Conservation (phyloP, 2,113 vertebrate species). For the Salvelinus sp. region DNA sequence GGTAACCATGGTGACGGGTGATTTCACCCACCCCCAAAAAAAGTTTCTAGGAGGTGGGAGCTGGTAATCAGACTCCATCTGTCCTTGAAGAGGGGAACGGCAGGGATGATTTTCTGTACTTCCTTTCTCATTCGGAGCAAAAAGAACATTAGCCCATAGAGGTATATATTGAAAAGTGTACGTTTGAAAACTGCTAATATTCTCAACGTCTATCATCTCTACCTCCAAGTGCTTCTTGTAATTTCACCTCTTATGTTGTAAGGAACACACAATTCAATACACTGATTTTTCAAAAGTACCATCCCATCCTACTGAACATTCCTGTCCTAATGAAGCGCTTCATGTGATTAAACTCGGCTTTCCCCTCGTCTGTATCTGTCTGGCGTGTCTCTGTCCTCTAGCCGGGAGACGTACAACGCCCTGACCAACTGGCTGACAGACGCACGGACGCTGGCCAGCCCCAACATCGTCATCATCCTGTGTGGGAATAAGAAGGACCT, state of each 20-base stretch:
- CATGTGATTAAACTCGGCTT: background rate
- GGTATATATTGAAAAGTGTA: too few species aligned
- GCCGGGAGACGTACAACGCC: conserved; percentile 89
- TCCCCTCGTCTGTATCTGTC: background rate
- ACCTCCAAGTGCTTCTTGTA: too few species aligned
- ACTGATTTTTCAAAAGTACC: too few species aligned
- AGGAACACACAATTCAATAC: too few species aligned
- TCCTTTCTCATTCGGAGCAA: background rate
- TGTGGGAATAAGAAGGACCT: conserved; percentile 94
- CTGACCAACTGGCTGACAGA: conserved; percentile 91
- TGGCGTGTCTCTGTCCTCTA: conserved; percentile 36
- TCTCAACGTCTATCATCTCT: too few species aligned
- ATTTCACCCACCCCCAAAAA: conserved; percentile 17
- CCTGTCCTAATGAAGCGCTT: too few species aligned
- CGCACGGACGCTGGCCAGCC: conserved; percentile 87
- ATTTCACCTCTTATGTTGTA: too few species aligned
- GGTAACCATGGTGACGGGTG: conserved; percentile 31
- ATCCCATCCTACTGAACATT: too few species aligned
- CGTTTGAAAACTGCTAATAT: too few species aligned
- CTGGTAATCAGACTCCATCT: background rate
- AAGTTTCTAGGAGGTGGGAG: conserved; percentile 8
- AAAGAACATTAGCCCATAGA: too few species aligned
- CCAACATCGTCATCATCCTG: conserved; percentile 90
- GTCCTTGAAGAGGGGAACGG: background rate
- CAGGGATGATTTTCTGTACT: background rate